Evolutionary conservation across 2,797 vertebrate species (phyloP).

Genomic region (Alosa sapidissima): DNA sequence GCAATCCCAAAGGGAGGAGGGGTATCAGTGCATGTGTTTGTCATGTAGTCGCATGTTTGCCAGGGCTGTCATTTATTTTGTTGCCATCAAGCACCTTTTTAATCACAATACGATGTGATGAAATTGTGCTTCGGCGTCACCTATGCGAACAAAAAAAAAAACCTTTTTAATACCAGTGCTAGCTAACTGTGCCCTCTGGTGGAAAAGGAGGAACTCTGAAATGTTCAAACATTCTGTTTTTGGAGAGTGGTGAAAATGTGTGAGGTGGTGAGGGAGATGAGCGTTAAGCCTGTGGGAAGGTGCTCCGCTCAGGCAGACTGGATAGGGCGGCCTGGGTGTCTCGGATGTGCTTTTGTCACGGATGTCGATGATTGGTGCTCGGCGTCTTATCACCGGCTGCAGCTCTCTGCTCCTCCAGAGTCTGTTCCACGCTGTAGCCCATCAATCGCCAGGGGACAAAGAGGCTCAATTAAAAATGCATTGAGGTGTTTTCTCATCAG

Average conservation of each 20-base stretch:
- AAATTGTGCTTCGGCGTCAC: neutral
- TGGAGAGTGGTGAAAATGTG: neutral
- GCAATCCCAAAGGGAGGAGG: neutral
- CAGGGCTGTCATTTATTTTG: neutral
- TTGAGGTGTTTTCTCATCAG: conserved; percentile 64
- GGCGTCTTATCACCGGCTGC: conserved; percentile 35
- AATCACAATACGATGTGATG: neutral
- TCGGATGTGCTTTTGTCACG: neutral
- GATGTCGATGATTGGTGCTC: neutral
- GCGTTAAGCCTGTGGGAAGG: neutral
- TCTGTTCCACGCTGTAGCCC: conserved; percentile 38
- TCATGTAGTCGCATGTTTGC: neutral
- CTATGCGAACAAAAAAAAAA: neutral
- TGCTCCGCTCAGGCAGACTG: neutral
- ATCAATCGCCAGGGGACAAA: conserved; percentile 56
- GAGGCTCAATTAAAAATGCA: conserved; percentile 69
- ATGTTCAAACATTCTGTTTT: neutral
- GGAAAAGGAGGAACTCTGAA: neutral
- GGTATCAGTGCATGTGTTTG: neutral
- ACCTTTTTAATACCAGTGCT: neutral
- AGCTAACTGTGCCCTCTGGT: conserved; percentile 50
- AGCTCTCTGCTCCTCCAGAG: conserved; percentile 34
- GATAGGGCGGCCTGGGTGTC: neutral
- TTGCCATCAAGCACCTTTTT: neutral
- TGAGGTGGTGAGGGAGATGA: neutral